These are phyloP conservation scores for Perizoma flavofasciatum DNA, from an alignment of 2,888 invertebrate genomes.

Conservation along the genomic window DNA sequence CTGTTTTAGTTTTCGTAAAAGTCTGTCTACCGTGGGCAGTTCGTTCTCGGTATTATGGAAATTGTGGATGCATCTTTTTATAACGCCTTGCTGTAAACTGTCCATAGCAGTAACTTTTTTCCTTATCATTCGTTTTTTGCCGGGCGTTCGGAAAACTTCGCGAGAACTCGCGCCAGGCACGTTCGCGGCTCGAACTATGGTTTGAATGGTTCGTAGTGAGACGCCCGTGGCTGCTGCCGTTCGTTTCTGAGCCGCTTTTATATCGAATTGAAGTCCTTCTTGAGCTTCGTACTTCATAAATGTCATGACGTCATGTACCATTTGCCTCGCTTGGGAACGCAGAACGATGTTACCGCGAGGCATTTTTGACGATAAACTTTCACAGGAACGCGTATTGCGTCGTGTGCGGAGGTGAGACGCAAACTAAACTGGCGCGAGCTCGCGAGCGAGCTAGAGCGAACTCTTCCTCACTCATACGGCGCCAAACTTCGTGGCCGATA, in stretches of 20 bases:
- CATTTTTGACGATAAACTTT: slow-evolving; percentile 8
- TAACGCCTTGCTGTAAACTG: slow-evolving; percentile 10
- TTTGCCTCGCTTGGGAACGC: slow-evolving; percentile 19
- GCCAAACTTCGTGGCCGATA: slow-evolving; percentile 19
- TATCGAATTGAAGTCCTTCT: slow-evolving; percentile 23
- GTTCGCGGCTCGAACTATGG: slow-evolving; percentile 20
- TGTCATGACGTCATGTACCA: slow-evolving; percentile 25
- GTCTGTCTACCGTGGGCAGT: slow-evolving; percentile 9
- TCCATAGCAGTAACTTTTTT: slow-evolving; percentile 40
- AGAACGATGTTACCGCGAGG: slow-evolving; percentile 14
- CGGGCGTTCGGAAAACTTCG: slow-evolving; percentile 42
- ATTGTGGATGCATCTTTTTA: slow-evolving; percentile 22
- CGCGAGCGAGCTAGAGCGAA: neutral
- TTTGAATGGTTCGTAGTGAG: slow-evolving; percentile 25
- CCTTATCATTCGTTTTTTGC: slow-evolving; percentile 38
- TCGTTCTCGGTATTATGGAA: slow-evolving; percentile 18
- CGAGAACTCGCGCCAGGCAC: neutral
- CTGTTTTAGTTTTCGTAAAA: slow-evolving; percentile 11
- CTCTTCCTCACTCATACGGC: neutral
- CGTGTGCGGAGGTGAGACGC: slow-evolving; percentile 12
- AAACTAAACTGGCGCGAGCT: slow-evolving; percentile 22
- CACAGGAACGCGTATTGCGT: slow-evolving; percentile 2
- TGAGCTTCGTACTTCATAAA: slow-evolving; percentile 32
- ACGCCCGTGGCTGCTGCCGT: slow-evolving; percentile 32
- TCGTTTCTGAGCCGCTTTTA: slow-evolving; percentile 30